phyloP scores from a whole-genome alignment of 2,888 invertebrate genomes.

The Apodemia mormo region DNA sequence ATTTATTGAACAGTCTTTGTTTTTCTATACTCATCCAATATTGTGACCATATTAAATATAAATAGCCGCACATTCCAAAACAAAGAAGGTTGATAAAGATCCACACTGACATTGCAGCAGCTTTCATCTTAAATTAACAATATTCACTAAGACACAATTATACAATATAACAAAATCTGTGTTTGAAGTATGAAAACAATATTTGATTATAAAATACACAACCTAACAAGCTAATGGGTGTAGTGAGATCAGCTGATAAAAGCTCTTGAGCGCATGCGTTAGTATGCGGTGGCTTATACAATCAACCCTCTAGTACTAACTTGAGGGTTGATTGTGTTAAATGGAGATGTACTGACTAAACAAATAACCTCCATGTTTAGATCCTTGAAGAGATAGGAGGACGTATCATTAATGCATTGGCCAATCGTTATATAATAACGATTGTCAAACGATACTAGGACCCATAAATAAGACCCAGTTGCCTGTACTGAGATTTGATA shows the following conservation, averaged over 20 bases:
- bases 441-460: no score
- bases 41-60: conserved; percentile 87
- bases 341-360: no score
- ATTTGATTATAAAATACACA: conserved; percentile 18
- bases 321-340: no score
- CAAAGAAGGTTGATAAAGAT: conserved; percentile 86
- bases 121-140: conserved; percentile 74
- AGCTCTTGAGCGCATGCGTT: conserved; percentile 53
- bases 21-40: conserved; percentile 85
- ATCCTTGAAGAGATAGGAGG: no score
- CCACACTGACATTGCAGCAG: conserved; percentile 86
- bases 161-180: conserved; percentile 15
- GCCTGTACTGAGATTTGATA: no score
- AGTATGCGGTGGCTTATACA: conserved; percentile 1
- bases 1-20: conserved; percentile 70
- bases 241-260: conserved; percentile 58
- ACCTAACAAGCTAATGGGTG: conserved; percentile 42
- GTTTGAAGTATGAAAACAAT: conserved; percentile 24
- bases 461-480: no score
- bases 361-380: no score
- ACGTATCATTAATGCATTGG: no score
- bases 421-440: no score
- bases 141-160: background rate
- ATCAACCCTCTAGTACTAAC: background rate
- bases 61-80: conserved; percentile 87